Conservation (phyloP, 2,888 invertebrate genomes). For the Apoda limacodes region DNA sequence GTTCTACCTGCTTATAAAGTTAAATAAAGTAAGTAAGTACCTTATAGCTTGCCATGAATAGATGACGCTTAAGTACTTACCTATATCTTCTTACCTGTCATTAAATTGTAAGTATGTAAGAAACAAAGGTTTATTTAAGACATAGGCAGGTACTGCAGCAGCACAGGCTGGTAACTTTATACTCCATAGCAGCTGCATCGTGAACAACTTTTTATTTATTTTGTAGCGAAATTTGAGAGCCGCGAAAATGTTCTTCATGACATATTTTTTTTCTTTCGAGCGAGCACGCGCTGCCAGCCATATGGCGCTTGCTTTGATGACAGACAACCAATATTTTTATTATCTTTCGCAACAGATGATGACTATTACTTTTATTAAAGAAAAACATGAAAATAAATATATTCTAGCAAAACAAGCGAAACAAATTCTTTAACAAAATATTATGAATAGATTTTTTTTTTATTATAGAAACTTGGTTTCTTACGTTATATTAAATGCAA, state of each 20-base stretch:
- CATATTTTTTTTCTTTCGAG: conserved; percentile 32
- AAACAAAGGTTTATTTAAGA: neutral
- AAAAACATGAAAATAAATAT: too few relatives aligned
- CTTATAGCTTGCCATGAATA: neutral
- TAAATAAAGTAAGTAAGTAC: neutral
- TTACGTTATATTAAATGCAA: too few relatives aligned
- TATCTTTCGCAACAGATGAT: neutral
- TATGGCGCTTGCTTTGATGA: conserved; percentile 37
- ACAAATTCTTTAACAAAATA: too few relatives aligned
- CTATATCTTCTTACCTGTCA: neutral
- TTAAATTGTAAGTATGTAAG: neutral
- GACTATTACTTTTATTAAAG: too few relatives aligned
- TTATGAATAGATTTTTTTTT: too few relatives aligned
- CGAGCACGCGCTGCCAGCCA: conserved; percentile 59
- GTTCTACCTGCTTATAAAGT: too few relatives aligned
- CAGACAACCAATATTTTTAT: neutral
- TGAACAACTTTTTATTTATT: conserved; percentile 36
- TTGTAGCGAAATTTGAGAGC: conserved; percentile 48
- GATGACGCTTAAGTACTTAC: neutral
- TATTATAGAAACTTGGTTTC: too few relatives aligned
- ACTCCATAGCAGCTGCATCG: conserved; percentile 48
- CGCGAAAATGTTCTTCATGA: conserved; percentile 43
- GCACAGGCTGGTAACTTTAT: conserved; percentile 47
- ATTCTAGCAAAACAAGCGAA: too few relatives aligned
- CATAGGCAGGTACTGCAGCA: conserved; percentile 4